Evolutionary conservation across 2,888 invertebrate species (phyloP).

Genomic region (Sesia bembeciformis): DNA sequence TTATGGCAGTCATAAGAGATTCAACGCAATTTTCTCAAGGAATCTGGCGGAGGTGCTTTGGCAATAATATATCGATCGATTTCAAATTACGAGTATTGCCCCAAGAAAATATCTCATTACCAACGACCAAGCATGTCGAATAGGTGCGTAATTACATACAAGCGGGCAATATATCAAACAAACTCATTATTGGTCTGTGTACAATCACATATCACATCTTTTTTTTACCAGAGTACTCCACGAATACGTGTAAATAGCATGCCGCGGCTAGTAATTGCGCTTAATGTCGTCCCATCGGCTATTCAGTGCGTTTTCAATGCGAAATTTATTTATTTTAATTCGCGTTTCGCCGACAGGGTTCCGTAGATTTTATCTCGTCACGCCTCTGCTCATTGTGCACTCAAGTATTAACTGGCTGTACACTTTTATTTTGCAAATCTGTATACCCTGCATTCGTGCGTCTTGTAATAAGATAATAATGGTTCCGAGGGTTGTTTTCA

Average conservation of each 20-base stretch:
- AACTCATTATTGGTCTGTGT: slow-evolving; percentile 21
- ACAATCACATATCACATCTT: slow-evolving; percentile 25
- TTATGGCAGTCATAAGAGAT: slow-evolving; percentile 27
- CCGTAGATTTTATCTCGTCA: slow-evolving; percentile 67
- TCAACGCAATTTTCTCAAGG: slow-evolving; percentile 36
- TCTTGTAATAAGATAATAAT: slow-evolving; percentile 44
- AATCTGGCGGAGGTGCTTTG: slow-evolving; percentile 8
- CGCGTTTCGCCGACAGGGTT: slow-evolving; percentile 46
- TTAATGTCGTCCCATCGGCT: slow-evolving; percentile 60
- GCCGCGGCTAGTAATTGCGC: slow-evolving; percentile 51
- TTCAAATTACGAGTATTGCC: slow-evolving; percentile 37
- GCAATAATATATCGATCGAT: slow-evolving; percentile 28
- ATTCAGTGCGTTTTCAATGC: slow-evolving; percentile 59
- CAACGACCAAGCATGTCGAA: slow-evolving; percentile 33
- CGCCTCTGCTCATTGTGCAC: slow-evolving; percentile 38
- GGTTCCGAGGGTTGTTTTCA: slow-evolving; percentile 16
- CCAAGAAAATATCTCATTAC: slow-evolving; percentile 46
- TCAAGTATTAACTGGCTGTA: slow-evolving; percentile 26
- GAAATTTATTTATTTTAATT: slow-evolving; percentile 62
- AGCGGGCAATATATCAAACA: slow-evolving; percentile 43
- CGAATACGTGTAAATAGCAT: slow-evolving; percentile 41
- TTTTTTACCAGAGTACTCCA: slow-evolving; percentile 26
- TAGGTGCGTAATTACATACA: slow-evolving; percentile 50
- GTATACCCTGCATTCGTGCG: slow-evolving; percentile 36
- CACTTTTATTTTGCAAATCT: slow-evolving; percentile 40